Base-by-base conservation (phyloP, 2,797 vertebrate species). In the Tokudaia tokunoshimensis region DNA sequence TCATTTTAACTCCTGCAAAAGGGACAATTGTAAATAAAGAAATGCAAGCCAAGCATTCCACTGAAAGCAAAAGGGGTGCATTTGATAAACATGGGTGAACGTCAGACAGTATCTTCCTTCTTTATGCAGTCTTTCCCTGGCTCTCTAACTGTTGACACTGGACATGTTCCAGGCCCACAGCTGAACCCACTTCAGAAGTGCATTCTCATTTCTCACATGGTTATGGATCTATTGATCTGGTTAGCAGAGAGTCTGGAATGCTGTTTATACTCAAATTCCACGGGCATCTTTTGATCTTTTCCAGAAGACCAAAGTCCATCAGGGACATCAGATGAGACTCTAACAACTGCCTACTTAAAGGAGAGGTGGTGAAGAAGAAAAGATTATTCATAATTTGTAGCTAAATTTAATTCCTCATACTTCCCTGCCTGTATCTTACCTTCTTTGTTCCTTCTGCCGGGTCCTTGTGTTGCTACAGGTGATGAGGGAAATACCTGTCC, bases 81-180 rank as follows among this genome's bases (percentile, higher is more conserved):
- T 91, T 63, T 63, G 55, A 89, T 75, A 85, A 90, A 85, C 2
- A 6, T 52, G 70, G 14, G 59, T 75, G n/a, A 92, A 79, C 26
- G 91, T 31, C 37, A 91, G 74, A 19, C 52, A 84, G 41, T 44
- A 2, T 74, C 22, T 67, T 85, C 24, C 84, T 93, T 74, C 55
- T 89, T 80, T 52, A 79, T 37, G 52, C 34, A 52, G 22, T 24
- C 94, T 83, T 55, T 24, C 80, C 70, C 72, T 63, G 81, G 52
- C 37, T 88, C 80, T 50, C 47, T 47, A 52, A 24, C 57, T 86
- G 63, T 94, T 91, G 59, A 95, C 61, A 47, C 13, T 94, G 52
- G 91, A 86, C 14, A 82, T 70, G 84, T 94, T 94, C 92, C 90
- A 92, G 91, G 24, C 78, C 89, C 47, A 79, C 26, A 70, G 75